phyloP scores from a whole-genome alignment of 2,888 invertebrate genomes.

The Drosophila mimetica region DNA sequence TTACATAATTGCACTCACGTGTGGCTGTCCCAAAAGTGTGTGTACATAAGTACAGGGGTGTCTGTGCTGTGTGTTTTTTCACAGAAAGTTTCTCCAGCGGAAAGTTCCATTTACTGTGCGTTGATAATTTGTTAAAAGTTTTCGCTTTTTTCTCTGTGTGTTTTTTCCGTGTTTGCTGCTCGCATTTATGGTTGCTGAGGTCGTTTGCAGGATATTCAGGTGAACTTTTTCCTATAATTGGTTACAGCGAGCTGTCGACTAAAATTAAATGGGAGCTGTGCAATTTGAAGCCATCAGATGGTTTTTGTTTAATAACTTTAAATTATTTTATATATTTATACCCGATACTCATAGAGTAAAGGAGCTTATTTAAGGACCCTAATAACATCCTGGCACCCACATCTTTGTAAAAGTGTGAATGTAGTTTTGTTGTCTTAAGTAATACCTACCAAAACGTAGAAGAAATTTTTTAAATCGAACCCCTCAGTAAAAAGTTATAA shows the following conservation, averaged over 20 bases:
- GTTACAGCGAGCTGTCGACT: not conserved
- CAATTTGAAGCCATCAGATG: not conserved
- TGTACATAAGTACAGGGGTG: conserved; percentile 36
- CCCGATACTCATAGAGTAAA: too few species aligned
- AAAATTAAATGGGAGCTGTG: conserved; percentile 1
- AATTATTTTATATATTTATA: too few species aligned
- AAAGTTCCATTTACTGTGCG: conserved; percentile 66
- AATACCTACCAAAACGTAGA: too few species aligned
- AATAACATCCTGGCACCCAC: too few species aligned
- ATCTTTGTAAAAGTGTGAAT: too few species aligned
- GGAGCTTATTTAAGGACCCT: too few species aligned
- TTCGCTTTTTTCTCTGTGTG: conserved; percentile 9
- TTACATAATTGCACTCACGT: conserved; percentile 64
- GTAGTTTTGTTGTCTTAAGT: too few species aligned
- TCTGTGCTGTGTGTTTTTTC: conserved; percentile 18
- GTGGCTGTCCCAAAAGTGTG: conserved; percentile 24
- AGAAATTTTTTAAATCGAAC: too few species aligned
- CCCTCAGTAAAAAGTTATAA: too few species aligned
- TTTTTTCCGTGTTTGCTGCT: conserved; percentile 1
- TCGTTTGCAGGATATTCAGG: conserved; percentile 12
- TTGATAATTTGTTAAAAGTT: conserved; percentile 76
- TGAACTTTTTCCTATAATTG: conserved; percentile 18
- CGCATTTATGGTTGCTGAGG: conserved; percentile 3
- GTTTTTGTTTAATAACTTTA: not conserved
- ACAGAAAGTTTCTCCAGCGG: conserved; percentile 46